These are phyloP conservation scores for Streptopelia turtur DNA, from an alignment of 2,797 vertebrate species.

Conservation along the genomic window DNA sequence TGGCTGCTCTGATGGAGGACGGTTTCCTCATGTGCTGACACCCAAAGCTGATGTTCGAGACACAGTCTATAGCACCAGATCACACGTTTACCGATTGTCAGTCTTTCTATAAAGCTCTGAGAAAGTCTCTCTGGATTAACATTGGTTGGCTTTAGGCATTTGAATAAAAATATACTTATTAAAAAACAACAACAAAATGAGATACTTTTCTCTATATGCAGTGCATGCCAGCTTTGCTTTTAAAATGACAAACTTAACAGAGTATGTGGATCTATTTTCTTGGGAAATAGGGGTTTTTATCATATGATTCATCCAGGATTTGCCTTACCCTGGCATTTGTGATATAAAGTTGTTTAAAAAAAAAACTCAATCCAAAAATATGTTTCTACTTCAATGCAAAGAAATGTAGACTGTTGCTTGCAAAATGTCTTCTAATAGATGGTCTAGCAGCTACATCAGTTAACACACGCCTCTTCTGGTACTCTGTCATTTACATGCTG, in stretches of 20 bases:
- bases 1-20: conserved; percentile 50
- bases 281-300: conserved; percentile 86
- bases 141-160: conserved; percentile 81
- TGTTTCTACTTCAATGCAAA: conserved; percentile 81
- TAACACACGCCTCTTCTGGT: conserved; percentile 79
- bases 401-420: conserved; percentile 85
- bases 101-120: conserved; percentile 74
- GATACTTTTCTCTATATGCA: conserved; percentile 76
- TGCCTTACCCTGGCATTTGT: conserved; percentile 94
- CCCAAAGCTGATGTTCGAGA: conserved; percentile 57
- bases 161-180: conserved; percentile 53
- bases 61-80: conserved; percentile 40
- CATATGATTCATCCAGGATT: conserved; percentile 83
- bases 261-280: conserved; percentile 84
- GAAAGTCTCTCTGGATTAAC: conserved; percentile 78
- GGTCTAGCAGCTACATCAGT: conserved; percentile 74
- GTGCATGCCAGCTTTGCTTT: conserved; percentile 89
- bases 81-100: conserved; percentile 65
- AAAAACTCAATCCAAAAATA: conserved; percentile 69
- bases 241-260: conserved; percentile 80
- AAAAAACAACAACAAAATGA: conserved; percentile 56
- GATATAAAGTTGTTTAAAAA: conserved; percentile 66
- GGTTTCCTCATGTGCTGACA: conserved; percentile 51
- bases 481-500: conserved; percentile 72
- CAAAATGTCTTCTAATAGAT: conserved; percentile 84